These are phyloP conservation scores for Eupeodes corollae DNA, from an alignment of 1,140 invertebrate species.

Conservation along the genomic window DNA sequence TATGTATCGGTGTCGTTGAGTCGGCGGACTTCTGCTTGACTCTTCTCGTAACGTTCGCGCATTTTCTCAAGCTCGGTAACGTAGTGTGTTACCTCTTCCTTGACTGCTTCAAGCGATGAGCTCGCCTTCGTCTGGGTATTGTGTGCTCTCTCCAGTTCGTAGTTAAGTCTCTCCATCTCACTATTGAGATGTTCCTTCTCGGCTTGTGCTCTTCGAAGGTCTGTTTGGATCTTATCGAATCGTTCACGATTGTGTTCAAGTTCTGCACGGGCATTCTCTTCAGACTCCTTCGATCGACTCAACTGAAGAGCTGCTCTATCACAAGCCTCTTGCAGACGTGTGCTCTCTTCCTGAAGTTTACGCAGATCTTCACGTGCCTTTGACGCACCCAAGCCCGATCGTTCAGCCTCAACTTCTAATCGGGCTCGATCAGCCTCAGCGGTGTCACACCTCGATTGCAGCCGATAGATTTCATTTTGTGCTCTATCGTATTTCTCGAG, in stretches of 20 bases:
- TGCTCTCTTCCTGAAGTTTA: constrained; percentile 72
- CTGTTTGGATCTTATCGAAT: constrained; percentile 78
- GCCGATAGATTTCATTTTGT: constrained; percentile 76
- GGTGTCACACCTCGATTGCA: constrained; percentile 78
- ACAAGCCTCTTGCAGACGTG: constrained; percentile 74
- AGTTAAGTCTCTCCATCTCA: constrained; percentile 72
- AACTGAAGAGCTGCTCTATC: constrained; percentile 73
- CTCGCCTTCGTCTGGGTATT: constrained; percentile 72
- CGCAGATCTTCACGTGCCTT: constrained; percentile 77
- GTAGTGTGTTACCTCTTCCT: constrained; percentile 75
- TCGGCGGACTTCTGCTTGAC: constrained; percentile 68
- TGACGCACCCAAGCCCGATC: constrained; percentile 60
- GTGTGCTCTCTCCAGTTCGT: constrained; percentile 73
- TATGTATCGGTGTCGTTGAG: constrained; percentile 58
- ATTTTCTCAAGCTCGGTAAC: constrained; percentile 82
- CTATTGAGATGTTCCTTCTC: constrained; percentile 77
- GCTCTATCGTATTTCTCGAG: constrained; percentile 86
- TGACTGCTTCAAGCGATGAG: constrained; percentile 71
- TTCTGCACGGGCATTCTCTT: constrained; percentile 84
- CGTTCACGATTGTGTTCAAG: constrained; percentile 81
- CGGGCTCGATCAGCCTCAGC: constrained; percentile 77
- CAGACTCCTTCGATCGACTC: constrained; percentile 72
- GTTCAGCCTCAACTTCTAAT: constrained; percentile 74
- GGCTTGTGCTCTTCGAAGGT: constrained; percentile 64
- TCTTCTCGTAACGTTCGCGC: constrained; percentile 79